phyloP scores from a whole-genome alignment of 2,113 vertebrate species.

The Lophochroa leadbeateri region DNA sequence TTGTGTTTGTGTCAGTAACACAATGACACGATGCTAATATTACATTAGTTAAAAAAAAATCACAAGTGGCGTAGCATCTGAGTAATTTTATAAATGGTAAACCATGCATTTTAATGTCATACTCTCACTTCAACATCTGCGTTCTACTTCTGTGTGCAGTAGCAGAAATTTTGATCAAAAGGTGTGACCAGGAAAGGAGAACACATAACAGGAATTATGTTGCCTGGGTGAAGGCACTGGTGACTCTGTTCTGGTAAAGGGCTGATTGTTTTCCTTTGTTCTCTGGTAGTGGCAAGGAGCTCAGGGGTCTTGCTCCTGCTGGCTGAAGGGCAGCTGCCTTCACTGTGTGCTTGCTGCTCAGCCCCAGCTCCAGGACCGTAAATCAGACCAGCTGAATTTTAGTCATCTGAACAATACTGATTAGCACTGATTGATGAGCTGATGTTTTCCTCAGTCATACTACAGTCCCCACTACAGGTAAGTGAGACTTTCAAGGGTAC shows the following conservation, averaged over 20 bases:
- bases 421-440: background rate
- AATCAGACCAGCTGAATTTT: background rate
- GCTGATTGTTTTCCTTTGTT: background rate
- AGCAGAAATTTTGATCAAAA: background rate
- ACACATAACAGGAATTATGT: fast-evolving
- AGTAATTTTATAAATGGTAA: background rate
- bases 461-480: background rate
- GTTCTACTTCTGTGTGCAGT: background rate
- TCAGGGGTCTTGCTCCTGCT: background rate
- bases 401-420: background rate
- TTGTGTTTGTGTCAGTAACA: background rate
- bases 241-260: background rate
- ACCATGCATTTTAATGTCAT: background rate
- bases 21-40: background rate
- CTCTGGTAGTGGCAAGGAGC: background rate
- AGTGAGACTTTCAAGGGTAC: background rate
- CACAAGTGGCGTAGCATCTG: background rate
- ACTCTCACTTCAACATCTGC: background rate
- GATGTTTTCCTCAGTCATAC: background rate
- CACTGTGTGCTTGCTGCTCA: fast-evolving
- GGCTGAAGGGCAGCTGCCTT: background rate
- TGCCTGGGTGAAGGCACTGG: background rate
- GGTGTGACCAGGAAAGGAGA: background rate
- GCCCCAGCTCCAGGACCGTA: background rate
- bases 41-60: background rate